These are phyloP conservation scores for Parazoanthus atlanticus DNA, from an alignment of 92 coral and sea anemone species.

Conservation along the genomic window DNA sequence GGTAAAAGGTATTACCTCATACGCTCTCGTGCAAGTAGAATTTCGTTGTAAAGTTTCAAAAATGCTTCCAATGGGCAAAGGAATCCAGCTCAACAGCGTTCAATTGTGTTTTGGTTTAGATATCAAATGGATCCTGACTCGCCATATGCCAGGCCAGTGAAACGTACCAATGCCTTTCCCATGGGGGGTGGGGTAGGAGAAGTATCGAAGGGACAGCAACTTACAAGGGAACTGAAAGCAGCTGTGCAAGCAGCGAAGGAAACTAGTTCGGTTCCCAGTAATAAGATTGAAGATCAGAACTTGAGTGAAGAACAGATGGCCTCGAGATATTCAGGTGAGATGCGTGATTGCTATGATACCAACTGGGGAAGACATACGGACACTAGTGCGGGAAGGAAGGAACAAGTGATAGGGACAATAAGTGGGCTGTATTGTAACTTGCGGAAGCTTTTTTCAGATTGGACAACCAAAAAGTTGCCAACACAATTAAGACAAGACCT, in stretches of 20 bases:
- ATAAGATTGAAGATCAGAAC: slow-evolving; percentile 65
- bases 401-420: not conserved
- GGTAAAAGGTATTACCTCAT: no score
- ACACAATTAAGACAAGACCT: not conserved
- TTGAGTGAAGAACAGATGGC: slow-evolving; percentile 75
- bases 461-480: not conserved
- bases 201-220: slow-evolving; percentile 55
- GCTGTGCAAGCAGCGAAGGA: slow-evolving; percentile 29
- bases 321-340: slow-evolving; percentile 70
- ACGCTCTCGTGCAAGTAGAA: no score
- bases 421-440: not conserved
- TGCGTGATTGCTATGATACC: not conserved
- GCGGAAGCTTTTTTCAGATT: no score
- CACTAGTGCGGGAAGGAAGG: no score
- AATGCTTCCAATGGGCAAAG: not conserved
- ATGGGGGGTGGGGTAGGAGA: slow-evolving; percentile 47
- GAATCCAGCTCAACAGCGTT: not conserved
- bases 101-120: slow-evolving; percentile 29
- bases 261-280: slow-evolving; percentile 52
- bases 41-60: no score
- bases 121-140: slow-evolving; percentile 81
- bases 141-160: slow-evolving; percentile 76
- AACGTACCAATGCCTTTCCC: slow-evolving; percentile 57
- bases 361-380: not conserved
- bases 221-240: slow-evolving; percentile 56